These are phyloP conservation scores for Lophius americanus DNA, from an alignment of 2,797 vertebrate species.

Conservation along the genomic window DNA sequence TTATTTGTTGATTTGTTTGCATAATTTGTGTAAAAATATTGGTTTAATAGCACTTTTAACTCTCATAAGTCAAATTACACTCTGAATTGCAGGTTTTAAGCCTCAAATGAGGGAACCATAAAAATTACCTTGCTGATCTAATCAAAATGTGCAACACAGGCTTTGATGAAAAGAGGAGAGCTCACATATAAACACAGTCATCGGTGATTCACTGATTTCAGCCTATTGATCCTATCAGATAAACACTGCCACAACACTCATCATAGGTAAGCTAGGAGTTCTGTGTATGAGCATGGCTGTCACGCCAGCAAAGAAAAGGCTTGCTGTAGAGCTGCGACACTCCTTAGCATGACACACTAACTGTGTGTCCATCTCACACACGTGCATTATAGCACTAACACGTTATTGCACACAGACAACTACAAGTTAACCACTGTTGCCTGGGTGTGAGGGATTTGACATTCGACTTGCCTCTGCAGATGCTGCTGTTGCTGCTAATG, in stretches of 20 bases:
- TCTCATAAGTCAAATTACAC: conserved; percentile 4
- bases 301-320: conserved; percentile 75
- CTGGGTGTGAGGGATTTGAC: conserved; percentile 81
- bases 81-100: conserved; percentile 22
- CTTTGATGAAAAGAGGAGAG: conserved; percentile 43
- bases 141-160: conserved; percentile 33
- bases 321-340: conserved; percentile 75
- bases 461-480: conserved; percentile 78
- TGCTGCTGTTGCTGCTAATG: conserved; percentile 75
- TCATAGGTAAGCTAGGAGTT: conserved; percentile 63
- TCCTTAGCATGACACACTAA: conserved; percentile 63
- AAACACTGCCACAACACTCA: conserved; percentile 72
- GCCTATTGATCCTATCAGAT: conserved; percentile 80
- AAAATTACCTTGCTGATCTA: conserved; percentile 72
- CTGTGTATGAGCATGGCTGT: conserved; percentile 42
- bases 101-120: conserved; percentile 55
- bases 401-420: conserved; percentile 17
- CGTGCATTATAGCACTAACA: conserved; percentile 34
- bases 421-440: conserved; percentile 64
- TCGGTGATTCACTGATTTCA: conserved; percentile 8
- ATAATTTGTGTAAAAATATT: conserved; percentile 22
- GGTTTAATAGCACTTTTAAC: background rate
- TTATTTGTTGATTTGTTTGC: background rate
- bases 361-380: conserved; percentile 36
- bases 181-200: conserved; percentile 72